These are phyloP conservation scores for Ibidorhyncha struthersii DNA, from an alignment of 2,113 vertebrate species.

Conservation along the genomic window DNA sequence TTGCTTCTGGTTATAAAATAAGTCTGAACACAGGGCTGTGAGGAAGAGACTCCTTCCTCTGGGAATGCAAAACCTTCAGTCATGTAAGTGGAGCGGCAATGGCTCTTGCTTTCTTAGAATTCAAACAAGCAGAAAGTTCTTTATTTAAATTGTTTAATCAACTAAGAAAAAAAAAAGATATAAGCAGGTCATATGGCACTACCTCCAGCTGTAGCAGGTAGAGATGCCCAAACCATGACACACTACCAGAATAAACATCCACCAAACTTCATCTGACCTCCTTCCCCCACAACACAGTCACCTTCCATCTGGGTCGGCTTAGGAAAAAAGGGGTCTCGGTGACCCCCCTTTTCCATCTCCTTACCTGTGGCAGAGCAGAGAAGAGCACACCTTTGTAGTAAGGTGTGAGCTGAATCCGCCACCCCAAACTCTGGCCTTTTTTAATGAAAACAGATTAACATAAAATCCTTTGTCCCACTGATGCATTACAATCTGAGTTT, in stretches of 20 bases:
- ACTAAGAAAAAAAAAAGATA: background rate
- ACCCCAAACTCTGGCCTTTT: background rate
- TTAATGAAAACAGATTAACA: background rate
- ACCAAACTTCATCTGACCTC: background rate
- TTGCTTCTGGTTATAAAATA: background rate
- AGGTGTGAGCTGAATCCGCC: background rate
- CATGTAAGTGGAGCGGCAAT: background rate
- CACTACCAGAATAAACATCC: background rate
- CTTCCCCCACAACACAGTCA: background rate
- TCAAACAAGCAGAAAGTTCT: background rate
- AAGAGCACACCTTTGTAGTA: background rate
- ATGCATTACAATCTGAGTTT: background rate
- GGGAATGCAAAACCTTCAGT: background rate
- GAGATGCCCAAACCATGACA: background rate
- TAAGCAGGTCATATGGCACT: background rate
- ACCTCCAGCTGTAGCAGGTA: background rate
- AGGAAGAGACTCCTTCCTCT: background rate
- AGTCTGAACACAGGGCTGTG: background rate
- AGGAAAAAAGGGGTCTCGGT: background rate
- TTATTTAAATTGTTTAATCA: background rate
- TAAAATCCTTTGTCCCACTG: background rate
- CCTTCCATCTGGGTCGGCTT: background rate
- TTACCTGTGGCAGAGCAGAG: background rate
- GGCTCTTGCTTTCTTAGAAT: background rate
- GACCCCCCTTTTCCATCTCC: background rate